Evolutionary conservation across 2,888 invertebrate species (phyloP).

Genomic region (Philereme transversata): DNA sequence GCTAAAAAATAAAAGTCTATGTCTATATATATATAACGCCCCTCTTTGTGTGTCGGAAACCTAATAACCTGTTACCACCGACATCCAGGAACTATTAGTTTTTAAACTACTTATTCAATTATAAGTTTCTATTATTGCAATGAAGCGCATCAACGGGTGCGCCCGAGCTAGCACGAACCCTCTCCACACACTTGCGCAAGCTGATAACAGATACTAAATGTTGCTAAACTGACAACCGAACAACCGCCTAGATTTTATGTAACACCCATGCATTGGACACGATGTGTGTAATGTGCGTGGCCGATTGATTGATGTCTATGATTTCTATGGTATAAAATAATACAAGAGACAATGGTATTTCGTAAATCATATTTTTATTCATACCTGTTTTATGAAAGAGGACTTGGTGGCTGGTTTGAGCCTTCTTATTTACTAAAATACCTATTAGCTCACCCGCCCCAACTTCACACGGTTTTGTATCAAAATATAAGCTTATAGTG

Average conservation of each 20-base stretch:
- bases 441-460: no score
- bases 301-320: slow-evolving; percentile 24
- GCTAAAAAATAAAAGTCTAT: no score
- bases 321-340: slow-evolving; percentile 24
- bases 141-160: slow-evolving; percentile 28
- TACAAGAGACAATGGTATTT: slow-evolving; percentile 11
- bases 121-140: slow-evolving; percentile 19
- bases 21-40: no score
- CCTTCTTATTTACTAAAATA: no score
- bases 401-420: neutral
- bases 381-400: neutral
- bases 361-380: neutral
- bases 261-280: slow-evolving; percentile 27
- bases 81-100: slow-evolving; percentile 2
- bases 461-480: no score
- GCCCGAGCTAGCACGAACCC: slow-evolving; percentile 40
- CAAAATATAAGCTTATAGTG: no score
- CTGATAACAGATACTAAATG: slow-evolving; percentile 69
- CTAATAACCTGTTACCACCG: neutral
- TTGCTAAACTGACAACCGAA: slow-evolving; percentile 67
- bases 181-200: slow-evolving; percentile 63
- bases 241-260: slow-evolving; percentile 55
- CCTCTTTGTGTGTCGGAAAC: no score
- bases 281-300: slow-evolving; percentile 22
- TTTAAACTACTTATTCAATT: slow-evolving; percentile 9